These are phyloP conservation scores for Passer domesticus DNA, from an alignment of 2,113 vertebrate genomes.

Conservation along the genomic window DNA sequence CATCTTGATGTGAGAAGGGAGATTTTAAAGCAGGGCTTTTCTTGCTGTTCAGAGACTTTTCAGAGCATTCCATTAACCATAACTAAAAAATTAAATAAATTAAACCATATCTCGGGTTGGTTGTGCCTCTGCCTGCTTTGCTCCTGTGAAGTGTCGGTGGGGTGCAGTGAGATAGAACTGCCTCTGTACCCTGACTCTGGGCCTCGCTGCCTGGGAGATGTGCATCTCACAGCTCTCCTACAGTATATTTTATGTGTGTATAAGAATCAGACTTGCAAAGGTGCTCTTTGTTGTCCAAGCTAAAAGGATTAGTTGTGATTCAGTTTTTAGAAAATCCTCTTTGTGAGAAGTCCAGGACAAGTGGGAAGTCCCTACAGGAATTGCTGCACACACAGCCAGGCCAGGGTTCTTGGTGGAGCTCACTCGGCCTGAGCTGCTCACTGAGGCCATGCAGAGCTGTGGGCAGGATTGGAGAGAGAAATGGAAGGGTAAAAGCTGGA, in stretches of 20 bases:
- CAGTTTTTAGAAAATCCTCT: not conserved
- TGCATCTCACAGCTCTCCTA: not conserved
- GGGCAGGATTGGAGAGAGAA: not conserved
- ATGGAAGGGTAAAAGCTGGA: not conserved
- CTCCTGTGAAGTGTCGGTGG: not conserved
- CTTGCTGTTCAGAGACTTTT: not conserved
- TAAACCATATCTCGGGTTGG: too few relatives aligned
- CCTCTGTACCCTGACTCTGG: not conserved
- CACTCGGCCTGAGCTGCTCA: accelerated
- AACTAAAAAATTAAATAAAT: not conserved
- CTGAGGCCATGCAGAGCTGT: not conserved
- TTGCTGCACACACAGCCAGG: accelerated
- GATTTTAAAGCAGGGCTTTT: not conserved
- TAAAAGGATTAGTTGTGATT: not conserved
- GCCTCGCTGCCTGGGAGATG: accelerated
- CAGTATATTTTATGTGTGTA: accelerated
- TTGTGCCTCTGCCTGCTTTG: not conserved
- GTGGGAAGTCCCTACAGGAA: not conserved
- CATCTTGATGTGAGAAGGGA: not conserved
- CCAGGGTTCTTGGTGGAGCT: accelerated
- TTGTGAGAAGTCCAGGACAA: not conserved
- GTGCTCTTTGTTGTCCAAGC: not conserved
- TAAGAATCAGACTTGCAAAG: not conserved
- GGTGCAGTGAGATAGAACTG: not conserved
- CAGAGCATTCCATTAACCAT: not conserved